These are phyloP conservation scores for Digitonthophagus gazella DNA, from an alignment of 2,888 invertebrate species.

Conservation along the genomic window DNA sequence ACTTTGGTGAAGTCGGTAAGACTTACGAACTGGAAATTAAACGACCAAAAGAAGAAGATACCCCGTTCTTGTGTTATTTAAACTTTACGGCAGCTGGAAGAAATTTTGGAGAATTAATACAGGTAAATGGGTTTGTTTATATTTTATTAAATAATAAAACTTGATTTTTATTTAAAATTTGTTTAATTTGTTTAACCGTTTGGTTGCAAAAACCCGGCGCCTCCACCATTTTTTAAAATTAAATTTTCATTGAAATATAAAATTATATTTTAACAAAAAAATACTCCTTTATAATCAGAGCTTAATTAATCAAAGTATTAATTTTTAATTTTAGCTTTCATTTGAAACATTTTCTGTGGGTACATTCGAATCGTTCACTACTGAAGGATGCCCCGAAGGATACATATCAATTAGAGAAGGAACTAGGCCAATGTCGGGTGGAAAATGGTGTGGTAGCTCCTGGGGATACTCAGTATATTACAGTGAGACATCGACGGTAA, in stretches of 20 bases:
- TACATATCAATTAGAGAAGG: slow-evolving; percentile 75
- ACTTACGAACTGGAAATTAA: slow-evolving; percentile 78
- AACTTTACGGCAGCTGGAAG: slow-evolving; percentile 81
- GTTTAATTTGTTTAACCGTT: too few species aligned
- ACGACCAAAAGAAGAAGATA: slow-evolving; percentile 65
- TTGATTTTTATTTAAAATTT: too few species aligned
- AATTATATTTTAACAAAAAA: background rate
- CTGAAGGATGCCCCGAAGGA: slow-evolving; percentile 79
- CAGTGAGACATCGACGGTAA: slow-evolving; percentile 77
- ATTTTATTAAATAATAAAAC: too few species aligned
- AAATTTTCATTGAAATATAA: too few species aligned
- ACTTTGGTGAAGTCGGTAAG: slow-evolving; percentile 76
- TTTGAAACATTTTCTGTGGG: slow-evolving; percentile 83
- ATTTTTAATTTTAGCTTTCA: slow-evolving; percentile 62
- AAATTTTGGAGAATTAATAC: slow-evolving; percentile 76
- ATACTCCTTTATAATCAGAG: background rate
- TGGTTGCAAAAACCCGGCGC: too few species aligned
- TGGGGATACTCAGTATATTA: slow-evolving; percentile 85
- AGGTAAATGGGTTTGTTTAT: slow-evolving; percentile 54
- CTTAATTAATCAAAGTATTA: background rate
- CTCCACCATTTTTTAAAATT: too few species aligned
- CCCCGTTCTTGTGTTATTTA: slow-evolving; percentile 78
- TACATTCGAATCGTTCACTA: slow-evolving; percentile 74
- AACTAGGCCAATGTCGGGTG: slow-evolving; percentile 68
- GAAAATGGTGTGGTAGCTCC: slow-evolving; percentile 81